Evolutionary conservation across 2,113 vertebrate species (phyloP).

Genomic region (Microtus richardsoni): DNA sequence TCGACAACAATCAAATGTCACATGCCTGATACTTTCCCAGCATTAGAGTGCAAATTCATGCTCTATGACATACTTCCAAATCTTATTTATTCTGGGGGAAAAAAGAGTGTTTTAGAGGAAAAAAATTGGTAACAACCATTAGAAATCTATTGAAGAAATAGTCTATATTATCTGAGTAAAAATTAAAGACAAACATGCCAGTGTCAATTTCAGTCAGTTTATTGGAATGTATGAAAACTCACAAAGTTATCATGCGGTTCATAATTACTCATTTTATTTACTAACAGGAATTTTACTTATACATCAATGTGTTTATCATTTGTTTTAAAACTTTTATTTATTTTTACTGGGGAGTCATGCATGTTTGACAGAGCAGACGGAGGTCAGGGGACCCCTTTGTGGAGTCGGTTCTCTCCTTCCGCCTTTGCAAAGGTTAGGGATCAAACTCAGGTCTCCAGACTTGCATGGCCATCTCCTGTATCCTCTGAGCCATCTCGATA

Average conservation of each 20-base stretch:
- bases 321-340: too few species aligned
- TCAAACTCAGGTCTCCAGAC: not conserved
- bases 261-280: slow-evolving; percentile 24
- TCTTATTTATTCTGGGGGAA: not conserved
- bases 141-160: slow-evolving; percentile 52
- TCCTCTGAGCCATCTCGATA: not conserved
- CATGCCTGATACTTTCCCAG: not conserved
- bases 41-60: not conserved
- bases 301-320: not conserved
- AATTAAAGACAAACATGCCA: slow-evolving; percentile 14
- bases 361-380: not conserved
- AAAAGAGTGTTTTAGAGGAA: not conserved
- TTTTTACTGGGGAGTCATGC: not conserved
- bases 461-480: too few species aligned
- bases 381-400: not conserved
- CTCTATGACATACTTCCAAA: slow-evolving; percentile 10
- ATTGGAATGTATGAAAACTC: not conserved
- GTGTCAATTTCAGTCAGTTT: not conserved
- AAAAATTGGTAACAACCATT: not conserved
- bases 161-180: slow-evolving; percentile 38
- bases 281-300: not conserved
- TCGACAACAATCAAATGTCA: not conserved
- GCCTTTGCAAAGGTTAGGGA: not conserved
- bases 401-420: not conserved
- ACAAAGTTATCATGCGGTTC: not conserved